Evolutionary conservation across 2,113 vertebrate species (phyloP).

Genomic region (Pteropus alecto): DNA sequence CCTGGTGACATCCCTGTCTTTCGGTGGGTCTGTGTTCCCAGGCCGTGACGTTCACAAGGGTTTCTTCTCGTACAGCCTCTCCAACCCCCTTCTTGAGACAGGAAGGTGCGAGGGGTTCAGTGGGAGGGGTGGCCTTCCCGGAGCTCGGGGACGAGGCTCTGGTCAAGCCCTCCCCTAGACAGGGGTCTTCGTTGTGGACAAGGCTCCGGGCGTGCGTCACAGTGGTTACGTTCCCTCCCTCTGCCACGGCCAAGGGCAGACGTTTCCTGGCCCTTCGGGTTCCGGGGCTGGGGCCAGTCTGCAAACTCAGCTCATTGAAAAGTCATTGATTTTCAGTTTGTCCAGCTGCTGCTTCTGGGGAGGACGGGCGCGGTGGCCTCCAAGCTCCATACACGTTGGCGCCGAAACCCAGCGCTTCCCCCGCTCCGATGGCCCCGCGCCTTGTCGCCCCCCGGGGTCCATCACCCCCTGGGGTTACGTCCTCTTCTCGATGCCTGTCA

Average conservation of each 20-base stretch:
- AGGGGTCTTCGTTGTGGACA: not conserved
- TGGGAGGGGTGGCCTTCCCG: fast-evolving
- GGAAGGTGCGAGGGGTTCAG: not conserved
- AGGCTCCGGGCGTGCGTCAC: not conserved
- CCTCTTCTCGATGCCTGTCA: not conserved
- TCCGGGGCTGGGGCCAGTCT: not conserved
- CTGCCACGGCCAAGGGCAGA: not conserved
- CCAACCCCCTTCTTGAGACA: not conserved
- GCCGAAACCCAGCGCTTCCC: not conserved
- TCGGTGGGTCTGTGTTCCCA: not conserved
- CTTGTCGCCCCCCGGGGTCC: not conserved
- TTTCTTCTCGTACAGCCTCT: not conserved
- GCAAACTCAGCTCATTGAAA: not conserved
- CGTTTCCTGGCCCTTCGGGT: not conserved
- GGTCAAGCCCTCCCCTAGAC: not conserved
- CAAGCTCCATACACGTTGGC: not conserved
- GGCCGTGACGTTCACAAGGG: not conserved
- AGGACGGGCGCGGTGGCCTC: not conserved
- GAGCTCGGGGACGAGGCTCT: not conserved
- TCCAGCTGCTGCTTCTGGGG: not conserved
- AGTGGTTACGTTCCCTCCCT: not conserved
- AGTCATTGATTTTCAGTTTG: not conserved
- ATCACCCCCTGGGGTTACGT: not conserved
- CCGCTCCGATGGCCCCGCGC: not conserved
- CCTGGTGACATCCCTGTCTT: not conserved